phyloP scores from a whole-genome alignment of 64 coral and sea anemone species.

The Anthopleura sola region DNA sequence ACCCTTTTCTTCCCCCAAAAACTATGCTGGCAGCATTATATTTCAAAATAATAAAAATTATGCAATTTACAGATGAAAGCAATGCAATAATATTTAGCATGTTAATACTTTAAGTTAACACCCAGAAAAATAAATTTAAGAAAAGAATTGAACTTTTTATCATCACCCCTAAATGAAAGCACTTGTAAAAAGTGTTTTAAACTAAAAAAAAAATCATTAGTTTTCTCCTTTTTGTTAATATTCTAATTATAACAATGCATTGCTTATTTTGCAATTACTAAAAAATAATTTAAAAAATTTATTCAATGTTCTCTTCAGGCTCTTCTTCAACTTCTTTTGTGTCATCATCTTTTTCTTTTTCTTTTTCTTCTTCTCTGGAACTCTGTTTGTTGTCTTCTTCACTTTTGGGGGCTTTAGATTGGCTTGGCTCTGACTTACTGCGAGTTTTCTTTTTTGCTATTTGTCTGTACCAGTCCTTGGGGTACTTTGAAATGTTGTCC shows the following conservation, averaged over 20 bases:
- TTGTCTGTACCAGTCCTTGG: conserved; percentile 89
- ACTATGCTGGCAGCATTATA: too few species aligned
- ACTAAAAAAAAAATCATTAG: too few species aligned
- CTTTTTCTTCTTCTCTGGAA: conserved; percentile 20
- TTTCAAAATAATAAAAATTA: too few species aligned
- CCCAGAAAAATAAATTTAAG: too few species aligned
- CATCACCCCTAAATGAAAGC: too few species aligned
- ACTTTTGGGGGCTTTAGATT: background rate
- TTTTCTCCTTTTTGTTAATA: too few species aligned
- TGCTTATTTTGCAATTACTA: background rate
- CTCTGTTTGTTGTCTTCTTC: conserved; percentile 15
- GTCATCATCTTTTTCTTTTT: background rate
- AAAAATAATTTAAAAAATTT: background rate
- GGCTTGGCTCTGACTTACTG: background rate
- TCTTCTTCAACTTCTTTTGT: background rate
- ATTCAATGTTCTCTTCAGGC: background rate
- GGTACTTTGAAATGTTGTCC: conserved; percentile 98
- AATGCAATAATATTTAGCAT: too few species aligned
- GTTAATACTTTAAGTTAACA: too few species aligned
- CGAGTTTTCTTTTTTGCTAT: conserved; percentile 47
- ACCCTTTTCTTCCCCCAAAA: too few species aligned
- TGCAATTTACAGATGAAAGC: too few species aligned
- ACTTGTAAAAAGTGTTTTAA: too few species aligned
- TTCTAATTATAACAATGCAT: background rate
- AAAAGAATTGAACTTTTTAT: too few species aligned